phyloP scores from a whole-genome alignment of 2,888 invertebrate genomes.

The Hirtodrosophila alboralis region DNA sequence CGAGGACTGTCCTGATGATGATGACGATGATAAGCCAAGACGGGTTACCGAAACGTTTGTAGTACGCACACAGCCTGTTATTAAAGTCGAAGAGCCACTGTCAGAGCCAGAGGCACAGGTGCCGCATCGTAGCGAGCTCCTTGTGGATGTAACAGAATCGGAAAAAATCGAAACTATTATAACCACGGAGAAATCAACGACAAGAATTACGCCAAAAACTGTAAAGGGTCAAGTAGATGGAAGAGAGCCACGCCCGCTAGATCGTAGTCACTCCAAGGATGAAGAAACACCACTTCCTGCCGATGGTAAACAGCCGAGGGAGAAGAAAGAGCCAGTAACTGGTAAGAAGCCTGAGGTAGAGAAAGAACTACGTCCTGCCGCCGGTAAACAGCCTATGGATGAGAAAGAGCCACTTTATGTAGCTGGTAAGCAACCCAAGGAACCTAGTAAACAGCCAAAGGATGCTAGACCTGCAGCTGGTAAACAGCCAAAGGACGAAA shows the following conservation, averaged over 20 bases:
- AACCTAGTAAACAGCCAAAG: not conserved
- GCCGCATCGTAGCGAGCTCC: constrained; percentile 30
- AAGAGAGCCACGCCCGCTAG: not conserved
- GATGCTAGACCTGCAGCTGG: not conserved
- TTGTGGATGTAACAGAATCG: constrained; percentile 43
- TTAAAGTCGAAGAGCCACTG: constrained; percentile 55
- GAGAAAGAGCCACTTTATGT: constrained; percentile 3
- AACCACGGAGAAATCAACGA: constrained; percentile 3
- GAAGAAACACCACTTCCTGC: not conserved
- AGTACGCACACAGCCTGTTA: constrained; percentile 54
- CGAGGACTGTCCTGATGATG: constrained; percentile 82
- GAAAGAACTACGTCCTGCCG: not conserved
- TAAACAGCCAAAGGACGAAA: constrained; percentile 4
- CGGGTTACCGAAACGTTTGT: constrained; percentile 51
- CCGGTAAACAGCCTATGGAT: constrained; percentile 4
- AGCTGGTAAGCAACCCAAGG: constrained; percentile 6
- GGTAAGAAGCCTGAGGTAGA: constrained; percentile 1
- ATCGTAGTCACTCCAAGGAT: not conserved
- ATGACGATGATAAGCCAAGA: constrained; percentile 57
- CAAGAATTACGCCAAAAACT: constrained; percentile 2
- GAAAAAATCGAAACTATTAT: constrained; percentile 24
- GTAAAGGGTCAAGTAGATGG: not conserved
- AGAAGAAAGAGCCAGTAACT: not conserved
- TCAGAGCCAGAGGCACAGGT: constrained; percentile 33
- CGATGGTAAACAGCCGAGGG: not conserved